Conservation (phyloP, 1,140 invertebrate species). For the Phenacoccus solenopsis region DNA sequence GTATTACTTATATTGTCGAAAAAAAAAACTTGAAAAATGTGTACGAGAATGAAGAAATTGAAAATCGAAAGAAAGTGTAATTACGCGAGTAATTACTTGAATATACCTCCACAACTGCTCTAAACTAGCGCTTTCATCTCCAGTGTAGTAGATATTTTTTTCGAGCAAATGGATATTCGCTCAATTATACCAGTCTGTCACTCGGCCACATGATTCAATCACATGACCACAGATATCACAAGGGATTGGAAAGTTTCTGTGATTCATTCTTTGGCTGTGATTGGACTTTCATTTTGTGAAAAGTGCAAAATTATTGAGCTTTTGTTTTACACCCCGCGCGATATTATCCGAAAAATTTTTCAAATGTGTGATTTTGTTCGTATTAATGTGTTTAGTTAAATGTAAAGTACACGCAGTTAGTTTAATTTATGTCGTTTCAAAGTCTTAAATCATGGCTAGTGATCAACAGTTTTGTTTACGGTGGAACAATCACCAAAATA, state of each 20-base stretch:
- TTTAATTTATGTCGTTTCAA: conserved; percentile 1
- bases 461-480: conserved; percentile 42
- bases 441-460: conserved; percentile 3
- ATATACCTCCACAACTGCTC: too few species aligned
- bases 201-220: too few species aligned
- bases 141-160: too few species aligned
- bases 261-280: conserved; percentile 9
- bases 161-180: too few species aligned
- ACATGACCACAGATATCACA: conserved; percentile 5
- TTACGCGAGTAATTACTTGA: too few species aligned
- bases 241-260: conserved; percentile 6
- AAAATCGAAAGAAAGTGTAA: too few species aligned
- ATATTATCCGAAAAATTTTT: neutral
- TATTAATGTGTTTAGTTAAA: neutral
- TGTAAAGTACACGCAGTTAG: neutral
- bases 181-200: too few species aligned
- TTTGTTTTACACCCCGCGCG: conserved; percentile 15
- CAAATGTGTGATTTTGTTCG: conserved; percentile 8
- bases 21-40: too few species aligned
- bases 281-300: conserved; percentile 15
- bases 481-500: conserved; percentile 45
- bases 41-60: too few species aligned
- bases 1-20: too few species aligned
- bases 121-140: too few species aligned
- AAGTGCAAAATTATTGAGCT: conserved; percentile 15